Conservation (phyloP, 2,888 invertebrate genomes). For the Oscheius myriophilus region DNA sequence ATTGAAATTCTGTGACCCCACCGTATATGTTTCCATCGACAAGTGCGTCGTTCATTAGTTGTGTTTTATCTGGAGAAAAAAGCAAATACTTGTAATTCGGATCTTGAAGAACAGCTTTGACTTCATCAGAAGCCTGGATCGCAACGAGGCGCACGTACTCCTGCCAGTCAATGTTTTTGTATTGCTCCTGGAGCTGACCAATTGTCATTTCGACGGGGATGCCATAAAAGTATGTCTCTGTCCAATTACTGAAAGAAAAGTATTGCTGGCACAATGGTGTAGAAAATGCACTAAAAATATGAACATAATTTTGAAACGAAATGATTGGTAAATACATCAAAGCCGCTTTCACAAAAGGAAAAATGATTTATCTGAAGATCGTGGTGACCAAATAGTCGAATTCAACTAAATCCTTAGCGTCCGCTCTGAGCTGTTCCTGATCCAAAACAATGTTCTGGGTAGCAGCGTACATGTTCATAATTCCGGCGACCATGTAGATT, state of each 20-base stretch:
- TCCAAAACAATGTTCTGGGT: constrained; percentile 41
- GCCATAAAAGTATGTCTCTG: background rate
- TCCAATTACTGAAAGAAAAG: too few species aligned
- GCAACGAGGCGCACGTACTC: constrained; percentile 35
- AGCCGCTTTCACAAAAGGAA: too few species aligned
- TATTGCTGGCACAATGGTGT: too few species aligned
- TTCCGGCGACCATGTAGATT: constrained; percentile 18
- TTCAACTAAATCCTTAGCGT: constrained; percentile 51
- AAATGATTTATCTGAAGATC: too few species aligned
- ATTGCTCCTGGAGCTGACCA: constrained; percentile 23
- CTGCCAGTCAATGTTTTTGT: constrained; percentile 37
- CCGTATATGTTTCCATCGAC: background rate
- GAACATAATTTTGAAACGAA: too few species aligned
- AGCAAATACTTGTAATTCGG: constrained; percentile 35
- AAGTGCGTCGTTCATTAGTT: constrained; percentile 4
- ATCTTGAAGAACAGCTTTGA: background rate
- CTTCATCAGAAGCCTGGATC: background rate
- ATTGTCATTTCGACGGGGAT: constrained; percentile 53
- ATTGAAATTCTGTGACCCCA: too few species aligned
- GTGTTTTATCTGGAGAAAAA: constrained; percentile 40
- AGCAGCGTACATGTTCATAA: constrained; percentile 44
- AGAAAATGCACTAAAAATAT: too few species aligned
- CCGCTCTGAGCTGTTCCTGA: constrained; percentile 35
- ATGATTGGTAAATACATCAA: too few species aligned
- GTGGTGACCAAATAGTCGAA: constrained; percentile 59